Percentiles rank a stretch among this genome's conserved stretches.
Conservation (phyloP, 2,797 vertebrate species). For the Melanogrammus aeglefinus region DNA sequence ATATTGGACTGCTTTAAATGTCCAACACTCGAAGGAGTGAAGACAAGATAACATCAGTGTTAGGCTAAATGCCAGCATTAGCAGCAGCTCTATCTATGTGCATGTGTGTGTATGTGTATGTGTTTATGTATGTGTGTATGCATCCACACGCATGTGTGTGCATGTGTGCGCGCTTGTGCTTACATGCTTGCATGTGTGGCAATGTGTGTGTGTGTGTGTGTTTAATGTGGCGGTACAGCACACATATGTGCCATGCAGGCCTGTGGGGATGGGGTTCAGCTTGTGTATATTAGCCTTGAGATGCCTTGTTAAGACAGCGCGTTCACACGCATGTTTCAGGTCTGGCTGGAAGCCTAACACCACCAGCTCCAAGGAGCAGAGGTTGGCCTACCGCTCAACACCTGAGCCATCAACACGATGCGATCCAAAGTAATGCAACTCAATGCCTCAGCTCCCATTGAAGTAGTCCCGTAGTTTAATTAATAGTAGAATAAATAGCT, state of each 20-base stretch:
- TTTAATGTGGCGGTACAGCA: background rate
- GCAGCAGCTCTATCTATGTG: background rate
- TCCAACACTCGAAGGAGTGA: background rate
- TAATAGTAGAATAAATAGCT: background rate
- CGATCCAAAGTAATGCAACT: background rate
- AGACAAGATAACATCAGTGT: background rate
- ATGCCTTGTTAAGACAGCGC: background rate
- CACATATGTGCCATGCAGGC: background rate
- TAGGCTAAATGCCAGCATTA: background rate
- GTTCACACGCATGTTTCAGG: background rate
- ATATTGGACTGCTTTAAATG: background rate
- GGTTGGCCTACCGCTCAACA: background rate
- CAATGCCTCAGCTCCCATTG: background rate
- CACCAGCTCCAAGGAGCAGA: background rate
- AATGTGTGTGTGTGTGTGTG: background rate
- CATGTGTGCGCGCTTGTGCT: background rate
- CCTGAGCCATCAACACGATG: background rate
- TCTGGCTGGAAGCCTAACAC: background rate
- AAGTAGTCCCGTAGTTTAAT: background rate
- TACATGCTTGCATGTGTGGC: background rate
- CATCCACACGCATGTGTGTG: background rate
- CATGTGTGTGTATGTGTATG: background rate
- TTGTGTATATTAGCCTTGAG: background rate
- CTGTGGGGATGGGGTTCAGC: background rate
- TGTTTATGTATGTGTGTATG: background rate